Base-by-base conservation (phyloP, 2,113 vertebrate genomes). In the Chionomys nivalis region DNA sequence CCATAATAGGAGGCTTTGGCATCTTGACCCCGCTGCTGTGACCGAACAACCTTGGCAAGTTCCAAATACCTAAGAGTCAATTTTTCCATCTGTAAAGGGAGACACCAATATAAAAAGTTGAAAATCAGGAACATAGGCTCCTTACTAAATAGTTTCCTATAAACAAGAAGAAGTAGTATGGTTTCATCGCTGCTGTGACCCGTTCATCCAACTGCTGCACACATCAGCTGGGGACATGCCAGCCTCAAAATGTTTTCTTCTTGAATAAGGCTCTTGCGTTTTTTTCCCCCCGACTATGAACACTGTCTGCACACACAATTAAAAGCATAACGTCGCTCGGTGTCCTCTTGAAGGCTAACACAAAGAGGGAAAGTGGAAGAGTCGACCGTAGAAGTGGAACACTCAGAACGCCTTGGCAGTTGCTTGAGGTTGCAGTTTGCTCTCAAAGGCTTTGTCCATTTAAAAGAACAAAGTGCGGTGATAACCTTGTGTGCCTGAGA, bases 401-500 rank as follows among this genome's bases (percentile, higher is more conserved):
- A 33, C 44, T 94, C 36, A 3, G 36, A n/a, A 26, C 5, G 11
- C 82, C 87, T 87, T 87, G 91, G 77, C 86, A 44, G 26, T 65
- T 42, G 7, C 65, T 86, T 23, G 58, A 77, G 87, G 49, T 55
- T 47, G 23, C 72, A 47, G 42, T 92, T 75, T 89, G 21, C 68
- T 91, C 90, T 92, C 39, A 1, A 89, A 88, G 90, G 72, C 68
- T 75, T 88, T 91, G 89, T 58, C 78, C 82, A 21, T 89, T 95
- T 78, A 4, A 14, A 21, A 93, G 93, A 97, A 79, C 91, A 93
- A 87, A 96, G 94, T 91, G 63, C 73, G 17, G 82, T 24, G 86
- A 77, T 90, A 82, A 94, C 94, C 42, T 78, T 90, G 73, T 63
- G 55, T 93, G 65, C 39, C 79, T 42, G 28, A 77, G 91, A 94